A percentile compares a stretch with the other conserved stretches of the same genome.
phyloP scores from a whole-genome alignment of 1,140 invertebrate species.

The Arion vulgaris region DNA sequence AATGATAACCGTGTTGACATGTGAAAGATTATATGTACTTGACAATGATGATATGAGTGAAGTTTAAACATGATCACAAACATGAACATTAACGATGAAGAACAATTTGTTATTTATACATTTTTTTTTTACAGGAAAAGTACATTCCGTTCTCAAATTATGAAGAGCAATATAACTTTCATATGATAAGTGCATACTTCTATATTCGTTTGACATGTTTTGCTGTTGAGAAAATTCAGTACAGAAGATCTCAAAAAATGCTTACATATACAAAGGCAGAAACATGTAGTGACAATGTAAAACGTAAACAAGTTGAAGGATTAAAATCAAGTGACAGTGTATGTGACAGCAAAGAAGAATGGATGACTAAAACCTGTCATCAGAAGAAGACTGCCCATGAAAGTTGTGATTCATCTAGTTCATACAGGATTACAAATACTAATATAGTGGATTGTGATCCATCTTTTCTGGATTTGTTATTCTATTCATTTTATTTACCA shows the following conservation, averaged over 20 bases:
- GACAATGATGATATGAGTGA: too few relatives aligned
- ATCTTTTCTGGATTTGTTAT: slow-evolving; percentile 74
- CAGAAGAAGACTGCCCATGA: background rate
- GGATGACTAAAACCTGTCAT: background rate
- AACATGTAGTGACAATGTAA: background rate
- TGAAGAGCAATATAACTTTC: background rate
- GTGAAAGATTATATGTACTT: too few relatives aligned
- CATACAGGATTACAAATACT: slow-evolving; percentile 42
- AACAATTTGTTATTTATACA: background rate
- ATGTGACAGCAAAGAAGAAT: background rate
- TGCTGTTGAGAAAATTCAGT: slow-evolving; percentile 18
- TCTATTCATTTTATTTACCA: slow-evolving; percentile 87
- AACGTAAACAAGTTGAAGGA: background rate
- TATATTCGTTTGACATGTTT: background rate
- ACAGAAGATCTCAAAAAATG: slow-evolving; percentile 45
- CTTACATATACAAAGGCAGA: background rate
- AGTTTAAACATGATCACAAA: too few relatives aligned
- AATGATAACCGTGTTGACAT: too few relatives aligned
- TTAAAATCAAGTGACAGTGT: background rate
- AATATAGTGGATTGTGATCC: slow-evolving; percentile 42
- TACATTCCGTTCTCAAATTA: background rate
- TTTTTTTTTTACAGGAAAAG: background rate
- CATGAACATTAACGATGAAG: too few relatives aligned
- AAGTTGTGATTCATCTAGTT: background rate
- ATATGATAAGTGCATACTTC: background rate